These are phyloP conservation scores for Catocala fraxini DNA, from an alignment of 2,888 invertebrate genomes.

Conservation along the genomic window DNA sequence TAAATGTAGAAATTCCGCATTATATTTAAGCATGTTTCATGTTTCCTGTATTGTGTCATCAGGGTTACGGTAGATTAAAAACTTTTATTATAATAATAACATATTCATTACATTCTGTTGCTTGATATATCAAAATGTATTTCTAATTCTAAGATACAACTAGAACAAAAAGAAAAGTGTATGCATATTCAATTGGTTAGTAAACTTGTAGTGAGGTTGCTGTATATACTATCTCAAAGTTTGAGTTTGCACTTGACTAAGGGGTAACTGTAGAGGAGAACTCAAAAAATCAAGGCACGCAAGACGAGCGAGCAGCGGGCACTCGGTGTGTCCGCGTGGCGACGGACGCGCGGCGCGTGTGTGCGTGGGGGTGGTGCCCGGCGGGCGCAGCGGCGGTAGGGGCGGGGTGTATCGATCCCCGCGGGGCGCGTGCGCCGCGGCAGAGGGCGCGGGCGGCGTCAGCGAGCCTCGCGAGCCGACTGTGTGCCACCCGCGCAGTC, in stretches of 20 bases:
- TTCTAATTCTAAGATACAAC: background rate
- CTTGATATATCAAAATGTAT: background rate
- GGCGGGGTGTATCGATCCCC: constrained; percentile 85
- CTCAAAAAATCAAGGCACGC: constrained; percentile 68
- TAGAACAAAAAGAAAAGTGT: constrained; percentile 3
- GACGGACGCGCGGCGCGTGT: constrained; percentile 50
- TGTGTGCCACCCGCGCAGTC: constrained; percentile 77
- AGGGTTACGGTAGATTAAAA: background rate
- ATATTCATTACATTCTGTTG: background rate
- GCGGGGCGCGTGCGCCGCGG: constrained; percentile 81
- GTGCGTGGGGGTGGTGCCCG: constrained; percentile 62
- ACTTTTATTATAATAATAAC: too few relatives aligned
- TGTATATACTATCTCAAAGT: constrained; percentile 56
- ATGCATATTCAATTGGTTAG: constrained; percentile 18
- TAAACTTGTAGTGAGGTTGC: constrained; percentile 32
- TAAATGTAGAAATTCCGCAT: constrained; percentile 24
- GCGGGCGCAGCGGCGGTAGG: constrained; percentile 72
- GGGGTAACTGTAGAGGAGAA: constrained; percentile 57
- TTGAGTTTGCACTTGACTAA: constrained; percentile 55
- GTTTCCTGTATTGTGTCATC: constrained; percentile 3
- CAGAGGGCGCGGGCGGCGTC: constrained; percentile 66
- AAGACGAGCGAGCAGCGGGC: constrained; percentile 50
- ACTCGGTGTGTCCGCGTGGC: constrained; percentile 60
- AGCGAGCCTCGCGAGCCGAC: constrained; percentile 66
- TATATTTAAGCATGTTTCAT: constrained; percentile 12